Evolutionary conservation across 2,797 vertebrate species (phyloP), one percentile per base, ranked within the genome.

Genomic region (Staurois parvus): DNA sequence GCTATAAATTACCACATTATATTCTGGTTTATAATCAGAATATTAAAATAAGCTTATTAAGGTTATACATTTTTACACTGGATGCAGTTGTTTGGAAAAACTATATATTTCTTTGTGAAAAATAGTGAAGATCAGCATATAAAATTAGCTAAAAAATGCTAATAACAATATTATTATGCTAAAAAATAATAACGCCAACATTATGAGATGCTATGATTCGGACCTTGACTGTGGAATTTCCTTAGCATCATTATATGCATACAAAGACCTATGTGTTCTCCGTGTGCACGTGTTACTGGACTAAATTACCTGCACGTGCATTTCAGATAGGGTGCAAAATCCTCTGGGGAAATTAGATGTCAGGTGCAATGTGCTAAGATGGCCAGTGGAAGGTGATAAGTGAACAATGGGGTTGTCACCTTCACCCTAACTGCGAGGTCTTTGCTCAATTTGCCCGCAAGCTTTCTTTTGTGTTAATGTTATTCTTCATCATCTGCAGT

Each of bases 311-410:
- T 83, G 81, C 88, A 34, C 74, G 88, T 88, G 81, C 15, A 56
- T 24, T 84, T 88, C 83, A 78, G 62, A 83, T 86, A 76, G 82
- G 79, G 81, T 89, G 87, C 85, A 82, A 84, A 83, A 87, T 72
- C 85, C 89, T 90, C 89, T 87, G 42, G 70, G 76, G 85, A 87
- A 87, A 87, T 87, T 75, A 87, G 45, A 87, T 87, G 85, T 83
- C 81, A 87, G 76, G 74, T 30, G 48, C 56, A 79, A 68, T 84
- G 76, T 66, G 77, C 52, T 72, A 83, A 79, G 73, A 83, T 83
- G 85, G 81, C 81, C 81, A 83, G 81, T 79, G 81, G 85, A 87
- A 83, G 85, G 85, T 86, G 85, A 87, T 83, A 87, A 83, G 85
- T 79, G 85, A 87, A 87, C 85, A 87, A 87, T 87, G 77, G 77